Evolutionary conservation across 2,888 invertebrate species (phyloP).

Genomic region (Crepidodera aurea): DNA sequence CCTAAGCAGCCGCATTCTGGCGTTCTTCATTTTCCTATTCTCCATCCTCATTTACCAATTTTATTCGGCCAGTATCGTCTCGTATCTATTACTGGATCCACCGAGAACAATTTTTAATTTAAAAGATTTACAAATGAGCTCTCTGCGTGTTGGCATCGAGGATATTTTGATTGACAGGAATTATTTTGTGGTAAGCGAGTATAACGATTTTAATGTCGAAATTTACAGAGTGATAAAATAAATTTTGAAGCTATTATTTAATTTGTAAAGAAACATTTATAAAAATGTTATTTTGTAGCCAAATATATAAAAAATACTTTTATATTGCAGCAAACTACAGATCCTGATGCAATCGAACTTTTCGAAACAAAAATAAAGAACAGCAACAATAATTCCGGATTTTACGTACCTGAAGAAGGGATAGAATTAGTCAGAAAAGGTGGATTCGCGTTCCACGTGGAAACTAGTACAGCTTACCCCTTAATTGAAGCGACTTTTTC

Average conservation of each 20-base stretch:
- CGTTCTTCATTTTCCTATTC: conserved; percentile 60
- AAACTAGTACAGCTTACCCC: conserved; percentile 72
- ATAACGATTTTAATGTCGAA: no score
- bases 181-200: conserved; percentile 66
- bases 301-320: no score
- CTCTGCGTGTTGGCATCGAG: conserved; percentile 69
- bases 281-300: no score
- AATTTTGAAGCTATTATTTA: no score
- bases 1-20: conserved; percentile 50
- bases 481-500: conserved; percentile 71
- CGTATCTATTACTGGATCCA: conserved; percentile 69
- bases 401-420: conserved; percentile 66
- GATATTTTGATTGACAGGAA: conserved; percentile 71
- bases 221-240: no score
- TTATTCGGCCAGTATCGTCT: conserved; percentile 75
- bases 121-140: conserved; percentile 67
- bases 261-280: no score
- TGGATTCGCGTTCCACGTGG: conserved; percentile 75
- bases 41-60: conserved; percentile 72
- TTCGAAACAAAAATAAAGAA: conserved; percentile 67
- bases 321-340: conserved; percentile 67
- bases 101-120: conserved; percentile 69
- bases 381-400: conserved; percentile 56
- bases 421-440: conserved; percentile 69
- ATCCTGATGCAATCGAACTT: conserved; percentile 68